Evolutionary conservation across 2,797 vertebrate genomes (phyloP), one percentile per base, ranked within the genome.

Genomic region (Mallotus villosus): DNA sequence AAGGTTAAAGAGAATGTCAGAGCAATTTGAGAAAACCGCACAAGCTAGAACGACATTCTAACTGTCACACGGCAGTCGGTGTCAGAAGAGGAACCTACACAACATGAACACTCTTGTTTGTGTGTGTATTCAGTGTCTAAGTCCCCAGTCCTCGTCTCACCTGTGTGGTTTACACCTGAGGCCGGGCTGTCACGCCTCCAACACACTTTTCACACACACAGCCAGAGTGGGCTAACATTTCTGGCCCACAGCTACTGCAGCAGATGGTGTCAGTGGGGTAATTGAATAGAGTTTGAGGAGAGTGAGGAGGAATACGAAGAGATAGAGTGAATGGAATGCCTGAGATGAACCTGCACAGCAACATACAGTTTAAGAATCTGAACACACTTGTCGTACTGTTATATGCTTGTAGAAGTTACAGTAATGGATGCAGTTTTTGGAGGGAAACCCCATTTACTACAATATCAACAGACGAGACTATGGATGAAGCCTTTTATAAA

Each of bases 1-100:
- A 63, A 69, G 51, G 58, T 67, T 75, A 12, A 64, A 71, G 37
- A 59, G 64, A 68, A 55, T 66, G 34, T 71, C 14, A 61, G 17
- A 59, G 37, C 60, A 24, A n/a, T 61, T 66, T 29, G 19, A 65
- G 59, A 61, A 59, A 62, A 61, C 32, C 58, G 49, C 37, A 68
- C n/a, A 6, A 37, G 41, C 16, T 19, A 7, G 49, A 70, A 24
- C 5, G 27, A 61, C 58, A 19, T 11, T 16, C 34, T 17, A 21
- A 27, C 58, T 27, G 14, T 12, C 22, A 51, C 14, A 11, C 46
- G 32, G 25, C 7, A 64, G 37, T n/a, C 1, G 14, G 22, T 1
- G 37, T 29, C 70, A 63, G 9, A 14, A 63, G 59, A 63, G 7
- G 29, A 22, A 53, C 17, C 5, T 21, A 75, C 27, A 68, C 63